Percentiles rank a stretch among this genome's conserved stretches.
These are phyloP conservation scores for Oophaga sylvatica DNA, from an alignment of 2,797 vertebrate species.

Conservation along the genomic window DNA sequence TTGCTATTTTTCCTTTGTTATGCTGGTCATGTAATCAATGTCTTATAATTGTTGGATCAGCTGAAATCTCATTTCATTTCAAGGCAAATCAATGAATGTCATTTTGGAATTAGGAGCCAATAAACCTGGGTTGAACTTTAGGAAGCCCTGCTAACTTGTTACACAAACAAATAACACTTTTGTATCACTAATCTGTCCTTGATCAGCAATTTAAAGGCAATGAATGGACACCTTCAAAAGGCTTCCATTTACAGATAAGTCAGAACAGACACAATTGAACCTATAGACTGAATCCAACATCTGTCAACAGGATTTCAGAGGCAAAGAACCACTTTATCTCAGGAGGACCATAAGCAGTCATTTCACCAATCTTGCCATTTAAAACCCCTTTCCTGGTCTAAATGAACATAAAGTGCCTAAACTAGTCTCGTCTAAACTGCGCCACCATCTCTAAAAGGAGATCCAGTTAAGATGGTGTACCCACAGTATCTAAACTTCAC, in stretches of 20 bases:
- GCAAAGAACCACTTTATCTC: neutral
- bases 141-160: constrained; percentile 79
- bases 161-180: constrained; percentile 82
- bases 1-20: constrained; percentile 67
- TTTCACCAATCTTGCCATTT: neutral
- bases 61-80: constrained; percentile 68
- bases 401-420: neutral
- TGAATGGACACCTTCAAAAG: constrained; percentile 76
- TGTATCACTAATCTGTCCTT: constrained; percentile 87
- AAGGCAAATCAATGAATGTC: constrained; percentile 68
- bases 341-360: neutral
- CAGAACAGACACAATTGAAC: constrained; percentile 60
- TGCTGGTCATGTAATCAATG: constrained; percentile 67
- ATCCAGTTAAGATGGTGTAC: neutral
- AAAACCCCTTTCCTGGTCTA: neutral
- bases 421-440: neutral
- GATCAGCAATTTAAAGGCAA: constrained; percentile 87
- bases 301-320: constrained; percentile 64
- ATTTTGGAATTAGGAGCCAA: constrained; percentile 67
- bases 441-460: neutral
- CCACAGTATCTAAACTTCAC: neutral
- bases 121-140: constrained; percentile 75
- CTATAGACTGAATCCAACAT: constrained; percentile 62
- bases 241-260: constrained; percentile 74
- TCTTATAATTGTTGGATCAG: constrained; percentile 66